A percentile compares a stretch with the other conserved stretches of the same genome.
Evolutionary conservation across 2,888 invertebrate genomes (phyloP).

Genomic region (Pseudanteris insignis): DNA sequence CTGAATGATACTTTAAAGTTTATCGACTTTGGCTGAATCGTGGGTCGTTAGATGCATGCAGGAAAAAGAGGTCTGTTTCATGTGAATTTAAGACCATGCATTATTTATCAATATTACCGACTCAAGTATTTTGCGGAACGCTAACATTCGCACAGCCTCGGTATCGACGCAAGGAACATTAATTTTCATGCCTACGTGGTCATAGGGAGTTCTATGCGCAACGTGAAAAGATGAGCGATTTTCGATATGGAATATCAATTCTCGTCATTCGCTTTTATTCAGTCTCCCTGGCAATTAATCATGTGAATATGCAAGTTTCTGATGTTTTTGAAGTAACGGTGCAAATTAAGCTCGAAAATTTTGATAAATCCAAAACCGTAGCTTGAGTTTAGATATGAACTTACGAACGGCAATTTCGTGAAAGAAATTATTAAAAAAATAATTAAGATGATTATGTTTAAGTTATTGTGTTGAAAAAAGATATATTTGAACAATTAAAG

Average conservation of each 20-base stretch:
- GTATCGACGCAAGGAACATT: conserved; percentile 16
- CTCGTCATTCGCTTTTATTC: no score
- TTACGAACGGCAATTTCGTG: background rate
- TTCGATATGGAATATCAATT: no score
- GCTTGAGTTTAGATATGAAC: no score
- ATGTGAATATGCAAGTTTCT: no score
- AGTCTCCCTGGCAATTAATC: no score
- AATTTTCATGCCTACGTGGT: conserved; percentile 16
- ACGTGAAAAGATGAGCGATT: conserved; percentile 12
- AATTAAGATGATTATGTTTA: no score
- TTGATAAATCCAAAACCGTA: no score
- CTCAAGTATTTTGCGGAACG: conserved; percentile 21
- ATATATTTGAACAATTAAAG: no score
- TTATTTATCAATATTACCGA: conserved; percentile 37
- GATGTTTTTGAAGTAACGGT: no score
- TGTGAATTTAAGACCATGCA: conserved; percentile 36
- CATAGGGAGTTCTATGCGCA: conserved; percentile 13
- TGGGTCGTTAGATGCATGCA: conserved; percentile 26
- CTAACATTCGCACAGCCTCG: conserved; percentile 13
- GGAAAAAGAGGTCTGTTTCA: conserved; percentile 34
- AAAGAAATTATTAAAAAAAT: no score
- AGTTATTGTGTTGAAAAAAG: no score
- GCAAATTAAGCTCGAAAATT: no score
- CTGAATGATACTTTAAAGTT: conserved; percentile 27
- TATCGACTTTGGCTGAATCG: conserved; percentile 30